These are phyloP conservation scores for Amblyopsis hoosieri DNA, from an alignment of 2,797 vertebrate genomes.

Conservation along the genomic window DNA sequence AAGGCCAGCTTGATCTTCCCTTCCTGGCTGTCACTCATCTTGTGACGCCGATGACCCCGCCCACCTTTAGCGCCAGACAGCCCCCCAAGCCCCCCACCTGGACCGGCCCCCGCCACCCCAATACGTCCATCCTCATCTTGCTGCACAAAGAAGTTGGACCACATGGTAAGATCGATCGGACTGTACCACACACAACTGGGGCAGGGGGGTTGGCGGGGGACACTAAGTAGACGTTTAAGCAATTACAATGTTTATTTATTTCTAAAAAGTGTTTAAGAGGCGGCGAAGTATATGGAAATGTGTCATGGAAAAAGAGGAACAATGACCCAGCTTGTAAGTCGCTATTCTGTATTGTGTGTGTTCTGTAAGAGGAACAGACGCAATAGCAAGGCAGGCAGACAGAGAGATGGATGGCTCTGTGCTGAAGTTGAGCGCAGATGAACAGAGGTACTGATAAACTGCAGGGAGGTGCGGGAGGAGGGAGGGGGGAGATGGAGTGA, in stretches of 20 bases:
- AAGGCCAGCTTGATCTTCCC: conserved; percentile 89
- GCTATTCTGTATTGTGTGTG: no score
- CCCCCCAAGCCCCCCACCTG: conserved; percentile 57
- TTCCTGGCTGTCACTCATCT: conserved; percentile 83
- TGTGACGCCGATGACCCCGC: conserved; percentile 63
- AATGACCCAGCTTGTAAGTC: no score
- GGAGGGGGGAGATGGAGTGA: conserved; percentile 45
- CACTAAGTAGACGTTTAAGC: no score
- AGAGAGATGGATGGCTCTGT: conserved; percentile 13
- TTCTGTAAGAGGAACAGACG: no score
- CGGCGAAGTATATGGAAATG: no score
- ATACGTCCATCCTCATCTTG: conserved; percentile 80
- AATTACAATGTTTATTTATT: no score
- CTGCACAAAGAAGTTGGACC: conserved; percentile 87
- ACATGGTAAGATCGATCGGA: conserved; percentile 70
- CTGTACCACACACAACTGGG: background rate
- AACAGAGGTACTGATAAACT: conserved; percentile 37
- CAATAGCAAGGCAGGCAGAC: background rate
- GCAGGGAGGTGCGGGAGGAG: conserved; percentile 33
- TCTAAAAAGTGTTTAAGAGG: no score
- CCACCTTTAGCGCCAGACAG: conserved; percentile 54
- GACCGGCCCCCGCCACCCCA: conserved; percentile 59
- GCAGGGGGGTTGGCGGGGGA: background rate
- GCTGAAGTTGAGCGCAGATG: conserved; percentile 21
- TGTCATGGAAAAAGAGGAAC: no score